Conservation (phyloP, 2,113 vertebrate genomes). For the Brachypodius melanocephalos region DNA sequence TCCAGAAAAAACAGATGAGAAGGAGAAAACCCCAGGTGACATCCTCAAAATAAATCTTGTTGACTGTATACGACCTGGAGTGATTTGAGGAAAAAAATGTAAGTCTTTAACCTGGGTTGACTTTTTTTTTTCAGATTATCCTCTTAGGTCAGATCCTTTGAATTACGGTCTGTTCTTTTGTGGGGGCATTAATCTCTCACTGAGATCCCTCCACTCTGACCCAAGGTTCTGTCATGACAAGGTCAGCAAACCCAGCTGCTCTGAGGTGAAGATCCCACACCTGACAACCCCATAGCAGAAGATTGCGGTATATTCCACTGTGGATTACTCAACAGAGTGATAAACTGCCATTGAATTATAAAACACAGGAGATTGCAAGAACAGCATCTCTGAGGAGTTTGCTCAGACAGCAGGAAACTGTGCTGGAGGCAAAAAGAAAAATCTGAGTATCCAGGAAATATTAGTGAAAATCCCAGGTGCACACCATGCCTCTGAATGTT, state of each 20-base stretch:
- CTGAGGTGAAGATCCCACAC: neutral
- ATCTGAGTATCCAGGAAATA: constrained; percentile 47
- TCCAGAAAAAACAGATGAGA: neutral
- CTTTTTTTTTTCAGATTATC: constrained; percentile 15
- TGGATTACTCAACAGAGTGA: constrained; percentile 20
- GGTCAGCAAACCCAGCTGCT: constrained; percentile 23
- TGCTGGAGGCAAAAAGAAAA: constrained; percentile 37
- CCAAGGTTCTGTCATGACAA: neutral
- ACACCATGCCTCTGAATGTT: constrained; percentile 34
- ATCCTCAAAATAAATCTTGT: neutral
- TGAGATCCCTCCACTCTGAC: neutral
- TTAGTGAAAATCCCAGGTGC: constrained; percentile 35
- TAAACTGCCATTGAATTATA: constrained; percentile 28
- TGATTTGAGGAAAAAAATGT: neutral
- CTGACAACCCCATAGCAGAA: neutral
- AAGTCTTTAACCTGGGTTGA: neutral
- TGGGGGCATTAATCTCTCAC: neutral
- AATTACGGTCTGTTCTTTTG: neutral
- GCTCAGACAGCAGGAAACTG: constrained; percentile 3
- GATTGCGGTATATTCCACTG: neutral
- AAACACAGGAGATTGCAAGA: neutral
- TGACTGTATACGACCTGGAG: neutral
- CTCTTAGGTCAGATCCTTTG: neutral
- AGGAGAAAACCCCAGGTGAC: neutral
- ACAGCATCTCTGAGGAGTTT: constrained; percentile 26